Evolutionary conservation across 1,140 invertebrate genomes (phyloP), one percentile per base, ranked within the genome.

Genomic region (Vollenhovia emeryi): DNA sequence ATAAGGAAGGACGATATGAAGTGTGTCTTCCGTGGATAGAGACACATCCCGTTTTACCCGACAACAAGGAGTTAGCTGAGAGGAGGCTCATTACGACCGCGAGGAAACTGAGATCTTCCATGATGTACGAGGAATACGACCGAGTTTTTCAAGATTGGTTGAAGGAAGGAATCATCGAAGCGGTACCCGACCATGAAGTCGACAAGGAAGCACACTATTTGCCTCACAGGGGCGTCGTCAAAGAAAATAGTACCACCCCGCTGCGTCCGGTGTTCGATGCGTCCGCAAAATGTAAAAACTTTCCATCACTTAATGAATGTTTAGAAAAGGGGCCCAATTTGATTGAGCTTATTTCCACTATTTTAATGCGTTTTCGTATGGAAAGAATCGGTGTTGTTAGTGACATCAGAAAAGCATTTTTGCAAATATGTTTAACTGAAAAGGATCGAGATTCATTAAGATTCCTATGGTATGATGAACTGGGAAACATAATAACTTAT

Each of bases 1-100:
- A 84, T 24, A 36, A 85, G 24, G 82, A 92, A 43, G 86, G 89
- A 24, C 84, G 91, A 36, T 92, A 91, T 74, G 86, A 92, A 87
- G 92, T 93, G 13, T 50, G 48, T 50, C 48, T 79, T 5, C 91
- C 91, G 71, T 94, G 74, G 75, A n/a, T 78, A 13, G 68, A 84
- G 15, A 80, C 84, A 55, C 84, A 86, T 57, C 75, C 79, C 3
- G 30, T 27, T 0, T n/a, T 87, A 15, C 62, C 73, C 18, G 24
- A 74, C 21, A 87, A 84, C n/a, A 79, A 73, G 64, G 11, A 15
- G 1, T 24, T 71, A 21, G 84, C 84, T 0, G 11, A 62, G 6
- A n/a, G 11, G 8, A 24, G 76, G 3, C 18, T 86, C 2, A 27
- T 75, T 6, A 60, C 62, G 11, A 71, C 64, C 0, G n/a, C 24